phyloP scores from a whole-genome alignment of 1,140 invertebrate genomes.

The Homalodisca vitripennis region DNA sequence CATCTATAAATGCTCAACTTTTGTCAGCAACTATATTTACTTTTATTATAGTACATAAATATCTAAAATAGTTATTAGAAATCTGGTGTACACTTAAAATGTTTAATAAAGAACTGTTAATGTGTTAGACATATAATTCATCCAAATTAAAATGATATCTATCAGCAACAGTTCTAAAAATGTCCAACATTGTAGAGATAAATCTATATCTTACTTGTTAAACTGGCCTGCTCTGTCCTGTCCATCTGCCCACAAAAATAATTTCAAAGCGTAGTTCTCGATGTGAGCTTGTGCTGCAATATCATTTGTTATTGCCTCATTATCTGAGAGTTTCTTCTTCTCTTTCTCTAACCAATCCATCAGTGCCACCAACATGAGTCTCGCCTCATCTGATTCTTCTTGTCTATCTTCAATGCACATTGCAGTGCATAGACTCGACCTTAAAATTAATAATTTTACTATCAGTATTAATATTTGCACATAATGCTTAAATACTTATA shows the following conservation, averaged over 20 bases:
- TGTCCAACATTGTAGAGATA: no score
- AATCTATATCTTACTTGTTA: constrained; percentile 81
- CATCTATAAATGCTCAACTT: no score
- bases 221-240: constrained; percentile 85
- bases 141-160: no score
- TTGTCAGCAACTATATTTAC: no score
- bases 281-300: constrained; percentile 93
- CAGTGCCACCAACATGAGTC: constrained; percentile 56
- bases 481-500: no score
- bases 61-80: no score
- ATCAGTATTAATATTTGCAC: no score
- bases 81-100: no score
- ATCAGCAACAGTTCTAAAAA: no score
- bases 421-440: constrained; percentile 63
- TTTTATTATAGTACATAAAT: no score
- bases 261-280: constrained; percentile 92
- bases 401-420: constrained; percentile 59
- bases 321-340: constrained; percentile 67
- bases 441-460: constrained; percentile 42
- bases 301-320: constrained; percentile 87
- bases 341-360: constrained; percentile 92
- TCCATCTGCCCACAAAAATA: constrained; percentile 92
- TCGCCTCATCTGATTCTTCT: constrained; percentile 54
- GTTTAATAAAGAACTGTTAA: no score
- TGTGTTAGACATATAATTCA: no score